These are phyloP conservation scores for Psilopsiagon aurifrons DNA, from an alignment of 2,113 vertebrate genomes.

Conservation along the genomic window DNA sequence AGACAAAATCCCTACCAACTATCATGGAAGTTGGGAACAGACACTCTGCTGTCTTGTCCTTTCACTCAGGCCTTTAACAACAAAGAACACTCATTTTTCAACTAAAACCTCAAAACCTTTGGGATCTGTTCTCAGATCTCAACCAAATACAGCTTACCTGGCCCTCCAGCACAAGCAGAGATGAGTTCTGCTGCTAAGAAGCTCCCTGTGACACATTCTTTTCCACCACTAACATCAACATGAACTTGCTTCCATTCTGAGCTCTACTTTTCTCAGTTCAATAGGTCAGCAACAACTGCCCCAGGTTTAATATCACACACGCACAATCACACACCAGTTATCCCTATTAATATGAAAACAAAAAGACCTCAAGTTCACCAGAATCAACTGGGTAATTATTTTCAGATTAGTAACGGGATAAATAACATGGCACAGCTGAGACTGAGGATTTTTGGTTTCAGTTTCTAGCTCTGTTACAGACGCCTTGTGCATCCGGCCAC, in stretches of 20 bases:
- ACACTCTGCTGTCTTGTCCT: background rate
- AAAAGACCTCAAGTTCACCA: background rate
- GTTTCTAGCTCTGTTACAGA: background rate
- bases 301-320: background rate
- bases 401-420: background rate
- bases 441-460: background rate
- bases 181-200: background rate
- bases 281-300: background rate
- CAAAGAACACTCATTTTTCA: background rate
- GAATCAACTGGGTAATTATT: background rate
- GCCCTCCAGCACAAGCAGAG: background rate
- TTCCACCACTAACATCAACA: background rate
- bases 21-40: background rate
- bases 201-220: background rate
- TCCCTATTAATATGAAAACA: background rate
- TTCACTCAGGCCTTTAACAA: background rate
- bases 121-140: background rate
- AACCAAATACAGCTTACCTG: background rate
- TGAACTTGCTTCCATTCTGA: background rate
- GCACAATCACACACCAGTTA: background rate
- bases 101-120: background rate
- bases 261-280: background rate
- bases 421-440: background rate
- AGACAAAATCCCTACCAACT: background rate
- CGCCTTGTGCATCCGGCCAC: no score